Evolutionary conservation across 2,888 invertebrate species (phyloP).

Genomic region (Catonia carolina): DNA sequence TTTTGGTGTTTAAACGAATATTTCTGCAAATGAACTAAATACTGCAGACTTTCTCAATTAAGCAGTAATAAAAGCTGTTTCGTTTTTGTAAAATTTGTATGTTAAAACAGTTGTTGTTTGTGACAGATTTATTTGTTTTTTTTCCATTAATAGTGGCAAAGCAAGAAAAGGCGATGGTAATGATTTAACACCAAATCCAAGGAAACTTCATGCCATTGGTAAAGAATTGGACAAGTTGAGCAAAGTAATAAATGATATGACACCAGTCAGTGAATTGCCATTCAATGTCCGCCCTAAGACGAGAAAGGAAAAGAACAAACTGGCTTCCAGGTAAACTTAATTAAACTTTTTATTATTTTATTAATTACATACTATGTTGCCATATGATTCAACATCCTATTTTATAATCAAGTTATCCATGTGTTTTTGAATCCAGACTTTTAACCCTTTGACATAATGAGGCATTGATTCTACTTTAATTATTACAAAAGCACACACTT

Average conservation of each 20-base stretch:
- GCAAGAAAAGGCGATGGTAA: constrained; percentile 96
- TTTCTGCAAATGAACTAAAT: too few relatives aligned
- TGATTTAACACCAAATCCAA: constrained; percentile 91
- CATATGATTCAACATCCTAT: not conserved
- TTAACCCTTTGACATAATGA: too few relatives aligned
- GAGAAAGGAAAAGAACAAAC: constrained; percentile 96
- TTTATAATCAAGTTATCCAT: too few relatives aligned
- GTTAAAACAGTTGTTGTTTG: too few relatives aligned
- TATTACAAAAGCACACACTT: too few relatives aligned
- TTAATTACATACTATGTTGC: not conserved
- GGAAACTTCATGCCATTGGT: constrained; percentile 84
- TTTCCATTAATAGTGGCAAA: constrained; percentile 58
- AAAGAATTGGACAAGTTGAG: constrained; percentile 86
- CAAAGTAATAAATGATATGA: constrained; percentile 90
- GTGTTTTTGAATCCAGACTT: not conserved
- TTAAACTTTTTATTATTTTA: not conserved
- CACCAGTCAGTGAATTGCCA: constrained; percentile 88
- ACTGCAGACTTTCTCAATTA: too few relatives aligned
- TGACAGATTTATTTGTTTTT: too few relatives aligned
- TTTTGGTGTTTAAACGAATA: too few relatives aligned
- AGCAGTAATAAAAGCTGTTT: too few relatives aligned
- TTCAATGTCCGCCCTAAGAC: constrained; percentile 83
- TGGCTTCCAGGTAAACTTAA: constrained; percentile 74
- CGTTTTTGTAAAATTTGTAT: too few relatives aligned
- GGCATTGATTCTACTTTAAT: too few relatives aligned